phyloP scores from a whole-genome alignment of 2,797 vertebrate species.

The Natrix natrix region DNA sequence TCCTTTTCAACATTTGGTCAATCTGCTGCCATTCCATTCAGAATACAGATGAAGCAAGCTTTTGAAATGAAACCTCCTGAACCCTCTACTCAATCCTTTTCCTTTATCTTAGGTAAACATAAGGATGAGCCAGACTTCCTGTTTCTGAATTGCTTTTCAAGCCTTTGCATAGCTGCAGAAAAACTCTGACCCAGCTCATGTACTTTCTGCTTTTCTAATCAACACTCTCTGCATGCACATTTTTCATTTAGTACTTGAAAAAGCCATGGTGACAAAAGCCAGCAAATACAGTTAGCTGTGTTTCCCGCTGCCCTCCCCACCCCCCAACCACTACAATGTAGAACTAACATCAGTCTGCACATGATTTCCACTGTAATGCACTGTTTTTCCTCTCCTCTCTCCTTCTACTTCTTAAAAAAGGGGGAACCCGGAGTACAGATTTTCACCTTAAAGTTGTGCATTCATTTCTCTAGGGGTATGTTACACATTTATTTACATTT shows the following conservation, averaged over 20 bases:
- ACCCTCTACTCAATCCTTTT: not conserved
- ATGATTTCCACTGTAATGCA: not conserved
- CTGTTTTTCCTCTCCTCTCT: not conserved
- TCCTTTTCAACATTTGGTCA: not conserved
- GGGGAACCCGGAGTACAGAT: not conserved
- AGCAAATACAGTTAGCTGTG: not conserved
- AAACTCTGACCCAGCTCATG: not conserved
- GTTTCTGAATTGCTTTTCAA: not conserved
- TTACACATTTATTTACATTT: not conserved
- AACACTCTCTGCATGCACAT: not conserved
- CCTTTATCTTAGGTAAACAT: not conserved
- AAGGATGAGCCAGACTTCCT: not conserved
- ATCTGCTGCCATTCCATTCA: not conserved
- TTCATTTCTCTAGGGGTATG: not conserved
- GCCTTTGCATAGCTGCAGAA: not conserved
- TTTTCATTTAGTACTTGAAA: not conserved
- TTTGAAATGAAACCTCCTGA: not conserved
- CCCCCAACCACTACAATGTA: not conserved
- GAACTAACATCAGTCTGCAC: not conserved
- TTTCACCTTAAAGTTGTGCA: not conserved
- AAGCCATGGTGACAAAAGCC: not conserved
- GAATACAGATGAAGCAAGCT: not conserved
- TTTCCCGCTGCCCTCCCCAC: not conserved
- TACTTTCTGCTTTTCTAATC: not conserved
- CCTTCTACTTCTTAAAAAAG: not conserved